A percentile compares a stretch with the other conserved stretches of the same genome.
Conservation (phyloP, 2,113 vertebrate genomes). For the Dendropsophus ebraccatus region DNA sequence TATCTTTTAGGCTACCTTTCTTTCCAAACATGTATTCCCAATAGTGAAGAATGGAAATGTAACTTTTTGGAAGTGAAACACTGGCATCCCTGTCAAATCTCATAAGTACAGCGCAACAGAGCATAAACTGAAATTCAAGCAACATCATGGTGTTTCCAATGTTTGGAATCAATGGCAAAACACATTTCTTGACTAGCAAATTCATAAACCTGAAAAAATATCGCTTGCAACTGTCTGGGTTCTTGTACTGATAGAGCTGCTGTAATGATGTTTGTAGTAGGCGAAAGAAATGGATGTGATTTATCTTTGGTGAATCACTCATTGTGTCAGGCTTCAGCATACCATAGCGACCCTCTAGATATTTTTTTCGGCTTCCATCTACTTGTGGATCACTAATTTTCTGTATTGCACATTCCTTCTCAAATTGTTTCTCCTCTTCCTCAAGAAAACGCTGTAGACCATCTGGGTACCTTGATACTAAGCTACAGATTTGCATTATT, state of each 20-base stretch:
- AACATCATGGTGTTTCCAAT: constrained; percentile 74
- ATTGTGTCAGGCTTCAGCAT: constrained; percentile 76
- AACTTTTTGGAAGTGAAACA: constrained; percentile 78
- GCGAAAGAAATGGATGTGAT: constrained; percentile 75
- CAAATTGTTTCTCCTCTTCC: constrained; percentile 72
- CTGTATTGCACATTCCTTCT: constrained; percentile 65
- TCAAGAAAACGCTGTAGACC: constrained; percentile 73
- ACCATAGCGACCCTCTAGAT: constrained; percentile 71
- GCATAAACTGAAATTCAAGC: constrained; percentile 77
- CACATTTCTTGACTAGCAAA: constrained; percentile 72
- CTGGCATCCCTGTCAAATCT: constrained; percentile 67
- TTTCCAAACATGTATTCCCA: constrained; percentile 77
- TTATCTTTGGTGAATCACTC: constrained; percentile 55
- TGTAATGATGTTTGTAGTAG: constrained; percentile 75
- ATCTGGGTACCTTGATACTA: constrained; percentile 73
- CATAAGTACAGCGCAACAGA: constrained; percentile 73
- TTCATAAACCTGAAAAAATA: constrained; percentile 82
- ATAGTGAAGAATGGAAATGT: constrained; percentile 74
- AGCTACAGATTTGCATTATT: constrained; percentile 70
- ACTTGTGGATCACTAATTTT: constrained; percentile 33
- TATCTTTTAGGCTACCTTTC: constrained; percentile 64
- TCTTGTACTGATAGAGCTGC: constrained; percentile 71
- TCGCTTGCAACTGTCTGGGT: constrained; percentile 70
- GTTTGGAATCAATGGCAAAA: constrained; percentile 70
- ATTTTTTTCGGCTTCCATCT: constrained; percentile 63